Evolutionary conservation across 2,797 vertebrate genomes (phyloP).

Genomic region (Gorsachius magnificus): DNA sequence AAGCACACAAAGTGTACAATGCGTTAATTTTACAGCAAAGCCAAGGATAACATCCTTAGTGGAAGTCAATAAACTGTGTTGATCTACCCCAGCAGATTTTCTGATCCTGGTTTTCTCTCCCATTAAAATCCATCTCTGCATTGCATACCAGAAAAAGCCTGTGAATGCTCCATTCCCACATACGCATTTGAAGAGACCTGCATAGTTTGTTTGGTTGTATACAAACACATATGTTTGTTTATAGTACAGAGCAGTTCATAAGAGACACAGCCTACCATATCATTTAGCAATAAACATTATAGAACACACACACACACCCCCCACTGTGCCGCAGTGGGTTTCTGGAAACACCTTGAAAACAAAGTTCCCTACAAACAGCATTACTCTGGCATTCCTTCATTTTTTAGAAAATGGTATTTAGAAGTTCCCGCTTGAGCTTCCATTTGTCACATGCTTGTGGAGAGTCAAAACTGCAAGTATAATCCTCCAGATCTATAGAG

Average conservation of each 20-base stretch:
- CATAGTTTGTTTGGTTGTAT: neutral
- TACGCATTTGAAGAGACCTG: neutral
- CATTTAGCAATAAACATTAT: neutral
- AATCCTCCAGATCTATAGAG: neutral
- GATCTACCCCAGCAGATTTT: neutral
- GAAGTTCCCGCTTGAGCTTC: neutral
- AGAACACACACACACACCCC: no score
- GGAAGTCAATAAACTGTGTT: neutral
- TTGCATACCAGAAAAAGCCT: fast-evolving
- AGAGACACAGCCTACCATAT: neutral
- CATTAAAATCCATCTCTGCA: neutral
- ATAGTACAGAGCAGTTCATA: neutral
- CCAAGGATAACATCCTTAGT: neutral
- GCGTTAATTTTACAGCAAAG: neutral
- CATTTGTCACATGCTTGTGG: neutral
- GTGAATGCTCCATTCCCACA: fast-evolving
- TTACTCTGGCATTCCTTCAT: neutral
- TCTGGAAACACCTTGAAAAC: neutral
- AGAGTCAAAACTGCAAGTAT: neutral
- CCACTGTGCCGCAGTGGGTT: neutral
- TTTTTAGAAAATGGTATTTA: neutral
- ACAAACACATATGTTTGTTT: neutral
- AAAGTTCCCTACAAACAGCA: neutral
- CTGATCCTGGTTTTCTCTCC: neutral
- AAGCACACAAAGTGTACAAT: neutral